These are phyloP conservation scores for Globodera rostochiensis DNA, from an alignment of 1,140 invertebrate species.

Conservation along the genomic window DNA sequence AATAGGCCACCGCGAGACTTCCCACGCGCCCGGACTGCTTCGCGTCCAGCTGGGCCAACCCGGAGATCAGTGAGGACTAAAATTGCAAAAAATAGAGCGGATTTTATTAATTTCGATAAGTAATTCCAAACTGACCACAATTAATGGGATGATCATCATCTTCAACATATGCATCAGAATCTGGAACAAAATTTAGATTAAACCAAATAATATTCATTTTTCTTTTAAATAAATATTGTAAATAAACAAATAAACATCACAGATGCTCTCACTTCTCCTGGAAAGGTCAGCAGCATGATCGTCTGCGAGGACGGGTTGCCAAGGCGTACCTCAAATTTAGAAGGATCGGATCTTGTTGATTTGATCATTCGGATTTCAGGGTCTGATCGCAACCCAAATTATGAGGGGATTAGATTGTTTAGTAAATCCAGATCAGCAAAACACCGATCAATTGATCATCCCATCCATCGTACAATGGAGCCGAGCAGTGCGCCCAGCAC, in stretches of 20 bases:
- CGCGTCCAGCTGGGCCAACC: conserved; percentile 49
- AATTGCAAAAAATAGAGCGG: not conserved
- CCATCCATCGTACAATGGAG: conserved; percentile 45
- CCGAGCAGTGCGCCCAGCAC: conserved; percentile 58
- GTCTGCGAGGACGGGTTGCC: conserved; percentile 39
- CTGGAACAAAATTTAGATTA: not conserved
- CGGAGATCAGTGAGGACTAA: conserved; percentile 35
- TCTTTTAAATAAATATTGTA: no score
- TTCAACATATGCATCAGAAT: conserved; percentile 65
- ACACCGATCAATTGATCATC: conserved; percentile 30
- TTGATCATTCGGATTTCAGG: no score
- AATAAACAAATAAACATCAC: no score
- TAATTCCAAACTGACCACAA: conserved; percentile 19
- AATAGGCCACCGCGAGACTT: conserved; percentile 43
- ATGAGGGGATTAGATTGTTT: no score
- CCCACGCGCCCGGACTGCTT: conserved; percentile 52
- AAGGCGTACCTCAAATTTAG: conserved; percentile 12
- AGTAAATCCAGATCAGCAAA: not conserved
- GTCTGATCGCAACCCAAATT: no score
- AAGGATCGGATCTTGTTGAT: not conserved
- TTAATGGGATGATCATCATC: conserved; percentile 62
- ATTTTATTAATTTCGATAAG: conserved; percentile 1
- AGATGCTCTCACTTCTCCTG: conserved; percentile 48
- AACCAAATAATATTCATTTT: no score
- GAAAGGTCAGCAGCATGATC: conserved; percentile 59